Evolutionary conservation across 2,888 invertebrate genomes (phyloP).

Genomic region (Acholoe squamosa): DNA sequence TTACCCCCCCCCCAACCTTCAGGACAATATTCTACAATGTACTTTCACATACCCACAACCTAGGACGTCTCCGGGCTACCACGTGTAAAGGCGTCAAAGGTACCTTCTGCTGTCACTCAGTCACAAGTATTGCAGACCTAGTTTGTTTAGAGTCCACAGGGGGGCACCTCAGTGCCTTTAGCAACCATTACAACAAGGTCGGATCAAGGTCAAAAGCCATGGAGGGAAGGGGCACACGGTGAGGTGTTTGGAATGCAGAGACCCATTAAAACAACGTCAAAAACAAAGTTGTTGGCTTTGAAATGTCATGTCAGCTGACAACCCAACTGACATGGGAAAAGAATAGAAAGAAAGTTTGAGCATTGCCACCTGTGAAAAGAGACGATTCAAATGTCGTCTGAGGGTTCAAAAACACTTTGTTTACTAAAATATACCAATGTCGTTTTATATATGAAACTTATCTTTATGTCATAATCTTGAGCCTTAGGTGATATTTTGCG

Average conservation of each 20-base stretch:
- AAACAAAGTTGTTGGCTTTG: background rate
- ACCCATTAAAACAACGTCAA: background rate
- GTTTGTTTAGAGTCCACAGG: slow-evolving; percentile 6
- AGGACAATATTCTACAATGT: background rate
- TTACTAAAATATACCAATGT: too few relatives aligned
- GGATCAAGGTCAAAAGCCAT: background rate
- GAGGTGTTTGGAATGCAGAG: background rate
- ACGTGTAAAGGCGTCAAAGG: background rate
- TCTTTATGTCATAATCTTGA: too few relatives aligned
- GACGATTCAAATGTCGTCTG: too few relatives aligned
- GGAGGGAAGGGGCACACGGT: background rate
- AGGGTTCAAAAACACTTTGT: too few relatives aligned
- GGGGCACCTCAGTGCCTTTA: background rate
- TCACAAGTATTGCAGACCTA: background rate
- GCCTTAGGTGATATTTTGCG: too few relatives aligned
- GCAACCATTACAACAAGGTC: background rate
- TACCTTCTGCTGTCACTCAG: background rate
- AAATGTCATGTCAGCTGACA: too few relatives aligned
- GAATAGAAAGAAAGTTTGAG: too few relatives aligned
- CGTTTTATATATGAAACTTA: too few relatives aligned
- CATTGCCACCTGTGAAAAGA: too few relatives aligned
- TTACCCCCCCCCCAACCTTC: background rate
- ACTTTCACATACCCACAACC: background rate
- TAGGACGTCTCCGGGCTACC: background rate
- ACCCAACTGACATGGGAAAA: too few relatives aligned